phyloP scores from a whole-genome alignment of 2,888 invertebrate genomes.

The Aspidiotus destructor region DNA sequence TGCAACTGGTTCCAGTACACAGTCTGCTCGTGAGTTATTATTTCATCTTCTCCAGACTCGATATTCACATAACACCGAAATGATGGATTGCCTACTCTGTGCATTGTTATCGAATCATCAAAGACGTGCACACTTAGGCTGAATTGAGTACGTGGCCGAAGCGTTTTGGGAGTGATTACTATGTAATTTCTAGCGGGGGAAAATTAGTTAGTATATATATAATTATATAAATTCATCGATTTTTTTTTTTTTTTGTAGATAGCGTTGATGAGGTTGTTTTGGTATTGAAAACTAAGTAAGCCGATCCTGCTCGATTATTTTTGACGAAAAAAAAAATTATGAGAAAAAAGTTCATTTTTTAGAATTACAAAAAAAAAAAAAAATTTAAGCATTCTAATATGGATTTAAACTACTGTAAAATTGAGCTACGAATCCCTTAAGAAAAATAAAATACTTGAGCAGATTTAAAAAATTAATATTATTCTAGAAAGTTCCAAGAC shows the following conservation, averaged over 20 bases:
- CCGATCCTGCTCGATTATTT: too few relatives aligned
- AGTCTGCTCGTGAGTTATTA: neutral
- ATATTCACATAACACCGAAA: slow-evolving; percentile 13
- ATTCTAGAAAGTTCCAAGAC: too few relatives aligned
- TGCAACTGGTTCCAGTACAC: slow-evolving; percentile 17
- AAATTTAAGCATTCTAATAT: too few relatives aligned
- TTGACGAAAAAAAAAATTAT: too few relatives aligned
- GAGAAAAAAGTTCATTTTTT: too few relatives aligned
- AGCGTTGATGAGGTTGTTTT: too few relatives aligned
- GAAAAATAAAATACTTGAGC: too few relatives aligned
- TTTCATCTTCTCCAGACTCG: neutral
- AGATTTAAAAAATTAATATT: too few relatives aligned
- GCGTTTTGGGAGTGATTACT: slow-evolving; percentile 6
- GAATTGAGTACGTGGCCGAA: slow-evolving; percentile 6
- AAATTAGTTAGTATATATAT: neutral
- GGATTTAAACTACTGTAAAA: too few relatives aligned
- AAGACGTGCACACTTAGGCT: slow-evolving; percentile 14
- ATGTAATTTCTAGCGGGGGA: slow-evolving; percentile 6
- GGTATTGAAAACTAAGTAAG: too few relatives aligned
- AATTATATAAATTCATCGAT: neutral
- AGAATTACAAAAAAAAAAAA: too few relatives aligned
- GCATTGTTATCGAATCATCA: neutral
- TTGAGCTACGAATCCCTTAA: too few relatives aligned
- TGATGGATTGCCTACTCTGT: slow-evolving; percentile 2
- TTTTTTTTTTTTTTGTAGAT: neutral